Evolutionary conservation across 2,888 invertebrate species (phyloP).

Genomic region (Lutraria lutraria): DNA sequence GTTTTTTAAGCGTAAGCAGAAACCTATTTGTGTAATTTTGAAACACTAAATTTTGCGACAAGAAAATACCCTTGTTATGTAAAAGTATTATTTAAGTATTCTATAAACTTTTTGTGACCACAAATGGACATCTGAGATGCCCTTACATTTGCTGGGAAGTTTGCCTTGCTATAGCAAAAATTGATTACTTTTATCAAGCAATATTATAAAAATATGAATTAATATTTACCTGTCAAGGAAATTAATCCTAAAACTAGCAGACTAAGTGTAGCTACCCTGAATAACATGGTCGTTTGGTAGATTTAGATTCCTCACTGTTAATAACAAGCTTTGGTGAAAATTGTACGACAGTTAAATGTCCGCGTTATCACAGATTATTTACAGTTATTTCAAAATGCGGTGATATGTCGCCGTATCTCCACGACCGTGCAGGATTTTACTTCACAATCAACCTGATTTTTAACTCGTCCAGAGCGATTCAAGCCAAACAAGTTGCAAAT

Average conservation of each 20-base stretch:
- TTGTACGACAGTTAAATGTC: background rate
- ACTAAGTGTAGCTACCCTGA: background rate
- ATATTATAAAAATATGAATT: background rate
- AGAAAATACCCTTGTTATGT: too few species aligned
- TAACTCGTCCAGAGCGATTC: too few species aligned
- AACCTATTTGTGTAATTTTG: too few species aligned
- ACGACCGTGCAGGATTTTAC: background rate
- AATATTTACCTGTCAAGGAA: background rate
- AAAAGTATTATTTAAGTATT: too few species aligned
- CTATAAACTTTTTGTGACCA: too few species aligned
- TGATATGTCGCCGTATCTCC: background rate
- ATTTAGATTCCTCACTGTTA: background rate
- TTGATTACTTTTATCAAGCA: background rate
- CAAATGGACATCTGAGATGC: too few species aligned
- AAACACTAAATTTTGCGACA: too few species aligned
- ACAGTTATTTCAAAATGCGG: background rate
- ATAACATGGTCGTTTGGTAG: constrained; percentile 6
- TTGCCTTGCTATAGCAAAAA: background rate
- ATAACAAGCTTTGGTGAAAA: background rate
- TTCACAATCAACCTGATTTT: background rate
- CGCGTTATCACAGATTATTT: background rate
- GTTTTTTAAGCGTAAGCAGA: too few species aligned
- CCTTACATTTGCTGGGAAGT: too few species aligned
- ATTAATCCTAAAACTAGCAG: background rate
- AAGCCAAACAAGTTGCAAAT: too few species aligned